These are phyloP conservation scores for Ophiodon elongatus DNA, from an alignment of 2,113 vertebrate species.

Conservation along the genomic window DNA sequence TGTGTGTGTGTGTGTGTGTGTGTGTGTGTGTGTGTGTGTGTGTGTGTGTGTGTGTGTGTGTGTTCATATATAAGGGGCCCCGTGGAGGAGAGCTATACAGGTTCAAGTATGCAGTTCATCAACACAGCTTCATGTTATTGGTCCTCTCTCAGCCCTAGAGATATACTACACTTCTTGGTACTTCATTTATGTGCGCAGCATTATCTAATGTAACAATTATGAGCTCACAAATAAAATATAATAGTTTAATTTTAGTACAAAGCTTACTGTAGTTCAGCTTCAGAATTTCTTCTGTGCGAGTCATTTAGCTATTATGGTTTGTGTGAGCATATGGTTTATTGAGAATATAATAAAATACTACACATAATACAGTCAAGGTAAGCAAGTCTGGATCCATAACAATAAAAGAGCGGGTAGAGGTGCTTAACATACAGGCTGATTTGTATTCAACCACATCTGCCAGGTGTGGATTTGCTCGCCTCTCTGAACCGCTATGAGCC, in stretches of 20 bases:
- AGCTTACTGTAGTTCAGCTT: constrained; percentile 23
- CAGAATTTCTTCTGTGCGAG: constrained; percentile 13
- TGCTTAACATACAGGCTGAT: constrained; percentile 40
- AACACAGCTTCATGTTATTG: constrained; percentile 47
- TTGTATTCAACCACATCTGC: constrained; percentile 50
- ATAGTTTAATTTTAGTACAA: constrained; percentile 58
- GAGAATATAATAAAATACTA: constrained; percentile 41
- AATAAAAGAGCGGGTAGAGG: constrained; percentile 17
- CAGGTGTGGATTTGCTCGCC: constrained; percentile 32
- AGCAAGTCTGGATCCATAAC: constrained; percentile 29
- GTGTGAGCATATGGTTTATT: constrained; percentile 53
- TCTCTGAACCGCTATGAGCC: constrained; percentile 25
- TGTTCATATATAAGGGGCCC: constrained; percentile 33
- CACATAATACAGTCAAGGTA: constrained; percentile 41
- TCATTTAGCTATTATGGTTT: constrained; percentile 27
- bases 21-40: not conserved
- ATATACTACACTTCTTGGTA: constrained; percentile 12
- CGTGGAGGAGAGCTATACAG: constrained; percentile 46
- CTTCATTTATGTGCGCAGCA: constrained; percentile 35
- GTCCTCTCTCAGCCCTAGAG: constrained; percentile 25
- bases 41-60: constrained; percentile 22
- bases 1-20: constrained; percentile 18
- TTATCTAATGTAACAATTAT: constrained; percentile 46
- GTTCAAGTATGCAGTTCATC: constrained; percentile 59
- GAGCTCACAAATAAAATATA: constrained; percentile 40